Evolutionary conservation across 2,888 invertebrate genomes (phyloP).

Genomic region (Tanypteryx hageni): DNA sequence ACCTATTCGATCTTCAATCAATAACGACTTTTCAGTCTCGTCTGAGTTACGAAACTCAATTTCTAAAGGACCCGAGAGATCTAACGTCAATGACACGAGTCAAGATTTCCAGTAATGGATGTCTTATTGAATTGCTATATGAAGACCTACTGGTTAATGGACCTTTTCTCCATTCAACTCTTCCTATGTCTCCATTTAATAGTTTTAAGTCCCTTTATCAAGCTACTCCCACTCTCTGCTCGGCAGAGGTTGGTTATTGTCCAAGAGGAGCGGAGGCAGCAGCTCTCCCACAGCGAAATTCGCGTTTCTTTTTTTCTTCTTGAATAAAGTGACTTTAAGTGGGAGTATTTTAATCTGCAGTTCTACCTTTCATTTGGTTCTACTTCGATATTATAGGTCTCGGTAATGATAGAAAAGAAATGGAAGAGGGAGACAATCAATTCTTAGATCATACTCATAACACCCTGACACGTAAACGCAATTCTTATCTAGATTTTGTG

Average conservation of each 20-base stretch:
- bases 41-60: slow-evolving; percentile 32
- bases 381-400: no score
- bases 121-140: slow-evolving; percentile 34
- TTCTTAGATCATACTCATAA: no score
- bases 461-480: no score
- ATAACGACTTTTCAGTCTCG: not conserved
- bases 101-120: slow-evolving; percentile 53
- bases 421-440: no score
- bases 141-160: not conserved
- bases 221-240: not conserved
- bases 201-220: slow-evolving; percentile 17
- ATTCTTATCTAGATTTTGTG: no score
- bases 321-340: not conserved
- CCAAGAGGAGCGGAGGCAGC: not conserved
- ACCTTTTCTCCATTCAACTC: slow-evolving; percentile 38
- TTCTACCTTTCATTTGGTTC: no score
- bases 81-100: slow-evolving; percentile 36
- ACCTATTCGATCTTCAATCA: slow-evolving; percentile 8
- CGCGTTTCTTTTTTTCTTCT: not conserved
- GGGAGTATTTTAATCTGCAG: not conserved
- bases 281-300: not conserved
- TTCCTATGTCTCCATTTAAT: not conserved
- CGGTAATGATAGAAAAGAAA: no score
- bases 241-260: not conserved
- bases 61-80: not conserved